Evolutionary conservation across 2,113 vertebrate genomes (phyloP).

Genomic region (Anhinga anhinga): DNA sequence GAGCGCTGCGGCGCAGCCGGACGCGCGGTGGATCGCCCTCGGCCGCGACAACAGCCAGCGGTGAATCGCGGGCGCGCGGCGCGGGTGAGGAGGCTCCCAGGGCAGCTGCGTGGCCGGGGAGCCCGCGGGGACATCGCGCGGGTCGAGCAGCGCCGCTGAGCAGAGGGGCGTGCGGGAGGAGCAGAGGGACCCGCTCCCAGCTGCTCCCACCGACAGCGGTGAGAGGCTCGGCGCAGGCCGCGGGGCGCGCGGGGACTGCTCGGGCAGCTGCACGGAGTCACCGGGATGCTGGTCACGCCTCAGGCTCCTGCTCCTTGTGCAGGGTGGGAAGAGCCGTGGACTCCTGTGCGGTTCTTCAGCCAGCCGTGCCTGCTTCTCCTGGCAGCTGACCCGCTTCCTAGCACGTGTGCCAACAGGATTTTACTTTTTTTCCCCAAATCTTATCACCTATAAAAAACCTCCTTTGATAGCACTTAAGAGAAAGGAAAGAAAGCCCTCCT

Average conservation of each 20-base stretch:
- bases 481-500: not conserved
- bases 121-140: not conserved
- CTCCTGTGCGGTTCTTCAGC: not conserved
- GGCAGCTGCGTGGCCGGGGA: not conserved
- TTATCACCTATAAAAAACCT: not conserved
- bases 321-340: not conserved
- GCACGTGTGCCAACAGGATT: not conserved
- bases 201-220: not conserved
- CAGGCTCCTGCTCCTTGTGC: not conserved
- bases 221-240: not conserved
- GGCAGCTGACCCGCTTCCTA: not conserved
- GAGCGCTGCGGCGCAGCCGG: not conserved
- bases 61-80: rapidly evolving
- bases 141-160: too few relatives aligned
- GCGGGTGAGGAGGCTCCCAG: not conserved
- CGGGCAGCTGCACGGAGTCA: not conserved
- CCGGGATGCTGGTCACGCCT: not conserved
- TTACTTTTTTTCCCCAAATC: not conserved
- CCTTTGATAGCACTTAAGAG: not conserved
- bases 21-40: too few relatives aligned
- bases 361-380: not conserved
- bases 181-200: not conserved
- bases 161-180: not conserved
- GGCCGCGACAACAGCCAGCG: not conserved
- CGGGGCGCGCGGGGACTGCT: rapidly evolving